Percentiles rank a stretch among this genome's conserved stretches.
Evolutionary conservation across 2,888 invertebrate species (phyloP).

Genomic region (Scrobipalpa atriplicella): DNA sequence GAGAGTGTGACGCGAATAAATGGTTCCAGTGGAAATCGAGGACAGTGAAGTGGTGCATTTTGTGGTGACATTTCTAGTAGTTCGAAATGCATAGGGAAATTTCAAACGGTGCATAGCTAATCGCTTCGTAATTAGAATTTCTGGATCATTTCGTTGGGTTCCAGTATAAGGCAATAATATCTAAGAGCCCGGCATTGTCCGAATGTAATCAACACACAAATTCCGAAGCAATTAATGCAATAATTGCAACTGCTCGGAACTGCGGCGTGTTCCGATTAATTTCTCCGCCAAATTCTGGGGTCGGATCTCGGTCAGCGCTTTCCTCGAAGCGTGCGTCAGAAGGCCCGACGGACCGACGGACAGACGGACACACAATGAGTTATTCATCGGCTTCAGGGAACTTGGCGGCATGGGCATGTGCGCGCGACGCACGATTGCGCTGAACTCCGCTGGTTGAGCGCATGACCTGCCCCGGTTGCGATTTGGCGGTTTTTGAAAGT

Average conservation of each 20-base stretch:
- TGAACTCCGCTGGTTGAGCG: slow-evolving; percentile 56
- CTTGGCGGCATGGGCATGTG: slow-evolving; percentile 37
- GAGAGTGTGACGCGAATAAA: slow-evolving; percentile 22
- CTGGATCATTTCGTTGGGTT: too few relatives aligned
- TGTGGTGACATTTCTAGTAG: slow-evolving; percentile 17
- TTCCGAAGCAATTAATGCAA: slow-evolving; percentile 8
- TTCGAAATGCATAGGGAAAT: too few relatives aligned
- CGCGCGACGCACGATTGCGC: slow-evolving; percentile 75
- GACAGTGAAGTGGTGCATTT: slow-evolving; percentile 13
- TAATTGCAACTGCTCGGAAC: slow-evolving; percentile 16
- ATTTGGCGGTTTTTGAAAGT: slow-evolving; percentile 10
- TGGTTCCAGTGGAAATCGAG: background rate
- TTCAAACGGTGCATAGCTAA: too few relatives aligned
- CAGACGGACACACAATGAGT: slow-evolving; percentile 78
- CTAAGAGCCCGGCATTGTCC: background rate
- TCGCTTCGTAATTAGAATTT: too few relatives aligned
- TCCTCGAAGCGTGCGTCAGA: slow-evolving; percentile 79
- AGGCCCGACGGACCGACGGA: slow-evolving; percentile 42
- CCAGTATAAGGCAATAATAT: too few relatives aligned
- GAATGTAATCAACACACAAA: slow-evolving; percentile 7
- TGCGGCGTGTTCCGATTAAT: slow-evolving; percentile 22
- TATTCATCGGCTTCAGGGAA: slow-evolving; percentile 80
- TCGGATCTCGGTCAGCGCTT: slow-evolving; percentile 75
- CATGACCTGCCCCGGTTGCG: slow-evolving; percentile 62
- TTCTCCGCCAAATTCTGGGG: slow-evolving; percentile 57